Conservation (phyloP, 2,797 vertebrate genomes). For the Peromyscus melanophrys region DNA sequence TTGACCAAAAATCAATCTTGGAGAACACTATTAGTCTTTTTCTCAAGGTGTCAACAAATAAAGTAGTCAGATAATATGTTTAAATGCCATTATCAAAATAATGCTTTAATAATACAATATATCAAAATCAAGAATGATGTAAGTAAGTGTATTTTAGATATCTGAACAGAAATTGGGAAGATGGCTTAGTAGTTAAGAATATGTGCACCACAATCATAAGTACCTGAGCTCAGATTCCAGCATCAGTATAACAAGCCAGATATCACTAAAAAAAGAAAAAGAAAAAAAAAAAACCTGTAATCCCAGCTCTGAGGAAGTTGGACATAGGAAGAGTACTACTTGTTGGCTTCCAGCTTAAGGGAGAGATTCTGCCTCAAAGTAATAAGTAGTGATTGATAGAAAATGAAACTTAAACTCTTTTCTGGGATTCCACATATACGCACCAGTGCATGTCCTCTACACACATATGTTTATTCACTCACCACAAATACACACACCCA, state of each 20-base stretch:
- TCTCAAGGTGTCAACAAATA: neutral
- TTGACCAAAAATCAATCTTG: conserved; percentile 1
- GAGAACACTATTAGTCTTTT: neutral
- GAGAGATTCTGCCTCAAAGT: neutral
- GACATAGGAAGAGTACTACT: neutral
- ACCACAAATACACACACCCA: neutral
- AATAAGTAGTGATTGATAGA: neutral
- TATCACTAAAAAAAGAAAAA: neutral
- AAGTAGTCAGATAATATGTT: neutral
- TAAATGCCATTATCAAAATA: neutral
- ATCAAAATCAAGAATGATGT: neutral
- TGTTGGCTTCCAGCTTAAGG: neutral
- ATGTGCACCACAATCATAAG: neutral
- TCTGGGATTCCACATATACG: neutral
- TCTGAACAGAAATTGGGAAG: neutral
- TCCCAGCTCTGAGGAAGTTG: neutral
- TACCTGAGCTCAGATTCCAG: neutral
- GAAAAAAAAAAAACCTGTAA: neutral
- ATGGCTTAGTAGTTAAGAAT: neutral
- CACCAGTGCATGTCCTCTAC: too few species aligned
- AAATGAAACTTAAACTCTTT: neutral
- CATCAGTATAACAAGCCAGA: neutral
- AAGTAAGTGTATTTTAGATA: neutral
- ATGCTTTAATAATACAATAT: neutral
- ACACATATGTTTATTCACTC: neutral